These are phyloP conservation scores for Melanerpes formicivorus DNA, from an alignment of 2,113 vertebrate genomes.

Conservation along the genomic window DNA sequence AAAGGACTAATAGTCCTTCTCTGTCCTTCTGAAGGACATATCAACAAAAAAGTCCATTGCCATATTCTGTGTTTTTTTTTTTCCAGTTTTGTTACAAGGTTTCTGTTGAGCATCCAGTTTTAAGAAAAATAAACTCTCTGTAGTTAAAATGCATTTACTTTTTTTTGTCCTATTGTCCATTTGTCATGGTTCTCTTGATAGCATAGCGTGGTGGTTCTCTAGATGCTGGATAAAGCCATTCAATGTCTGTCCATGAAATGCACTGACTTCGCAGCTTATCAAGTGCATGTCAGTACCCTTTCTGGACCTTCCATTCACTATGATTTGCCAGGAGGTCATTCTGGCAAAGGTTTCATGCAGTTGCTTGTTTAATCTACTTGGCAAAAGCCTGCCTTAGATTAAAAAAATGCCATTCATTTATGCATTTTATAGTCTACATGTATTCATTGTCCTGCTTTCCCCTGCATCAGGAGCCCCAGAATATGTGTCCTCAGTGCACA, in stretches of 20 bases:
- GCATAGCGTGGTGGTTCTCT: background rate
- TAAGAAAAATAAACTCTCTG: background rate
- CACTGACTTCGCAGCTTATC: background rate
- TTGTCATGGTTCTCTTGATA: background rate
- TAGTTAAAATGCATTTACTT: background rate
- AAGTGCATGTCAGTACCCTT: background rate
- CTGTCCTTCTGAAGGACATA: background rate
- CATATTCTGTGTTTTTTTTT: background rate
- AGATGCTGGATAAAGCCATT: background rate
- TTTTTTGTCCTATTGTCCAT: background rate
- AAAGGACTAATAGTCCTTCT: background rate
- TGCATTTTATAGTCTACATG: background rate
- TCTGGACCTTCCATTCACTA: background rate
- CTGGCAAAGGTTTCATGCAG: background rate
- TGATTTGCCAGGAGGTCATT: background rate
- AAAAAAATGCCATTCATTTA: background rate
- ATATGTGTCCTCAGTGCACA: background rate
- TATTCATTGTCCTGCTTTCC: background rate
- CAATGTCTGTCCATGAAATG: background rate
- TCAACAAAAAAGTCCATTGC: background rate
- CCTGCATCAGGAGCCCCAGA: background rate
- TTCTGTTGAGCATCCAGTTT: background rate
- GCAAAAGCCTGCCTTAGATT: background rate
- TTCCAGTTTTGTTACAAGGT: background rate
- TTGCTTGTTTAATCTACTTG: background rate